Percentiles rank a stretch among this genome's conserved stretches.
Evolutionary conservation across 2,113 vertebrate genomes (phyloP).

Genomic region (western clawed frog (Xenopus tropicalis)): UCB_Xtro_10.0 CM004449.2:66739001-66739500

Average conservation of each 20-base stretch:
- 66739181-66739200: constrained; percentile 58
- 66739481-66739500: too few relatives aligned
- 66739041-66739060: too few relatives aligned
- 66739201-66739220: constrained; percentile 63
- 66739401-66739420: too few relatives aligned
- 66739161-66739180: constrained; percentile 74
- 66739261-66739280: constrained; percentile 73
- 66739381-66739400: neutral
- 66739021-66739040: too few relatives aligned
- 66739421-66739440: too few relatives aligned
- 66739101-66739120: too few relatives aligned
- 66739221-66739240: constrained; percentile 65
- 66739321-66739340: constrained; percentile 34
- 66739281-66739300: constrained; percentile 53
- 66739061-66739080: too few relatives aligned
- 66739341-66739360: constrained; percentile 55
- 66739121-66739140: constrained; percentile 57
- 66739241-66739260: constrained; percentile 62
- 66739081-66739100: too few relatives aligned
- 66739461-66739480: too few relatives aligned
- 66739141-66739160: constrained; percentile 78
- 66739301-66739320: constrained; percentile 8
- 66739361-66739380: neutral
- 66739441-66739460: too few relatives aligned
- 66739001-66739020: too few relatives aligned